Percentiles rank a stretch among this genome's conserved stretches.
Conservation (phyloP, 2,113 vertebrate genomes). For the Nyctibius bracteatus region DNA sequence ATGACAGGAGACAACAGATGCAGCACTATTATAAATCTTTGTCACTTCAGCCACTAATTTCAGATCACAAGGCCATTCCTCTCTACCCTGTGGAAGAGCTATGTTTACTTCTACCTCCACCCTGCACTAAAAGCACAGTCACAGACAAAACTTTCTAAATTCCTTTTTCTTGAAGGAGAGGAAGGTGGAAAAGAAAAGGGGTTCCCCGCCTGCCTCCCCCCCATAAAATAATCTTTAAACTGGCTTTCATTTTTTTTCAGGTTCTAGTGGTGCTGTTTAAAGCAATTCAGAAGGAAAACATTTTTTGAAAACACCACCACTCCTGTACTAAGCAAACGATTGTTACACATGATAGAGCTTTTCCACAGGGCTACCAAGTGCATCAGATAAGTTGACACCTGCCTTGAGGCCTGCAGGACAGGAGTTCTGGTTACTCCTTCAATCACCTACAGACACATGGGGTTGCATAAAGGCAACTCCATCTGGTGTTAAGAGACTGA, state of each 20-base stretch:
- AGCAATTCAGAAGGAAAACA: neutral
- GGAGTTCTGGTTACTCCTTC: neutral
- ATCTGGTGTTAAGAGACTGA: neutral
- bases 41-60: slow-evolving; percentile 2
- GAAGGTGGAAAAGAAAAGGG: neutral
- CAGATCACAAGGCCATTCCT: neutral
- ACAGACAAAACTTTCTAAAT: slow-evolving; percentile 1
- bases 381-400: neutral
- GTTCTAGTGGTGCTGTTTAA: neutral
- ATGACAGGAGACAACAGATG: neutral
- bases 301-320: neutral
- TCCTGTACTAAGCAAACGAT: neutral
- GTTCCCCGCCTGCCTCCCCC: too few relatives aligned
- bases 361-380: neutral
- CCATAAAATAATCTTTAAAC: neutral
- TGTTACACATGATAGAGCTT: neutral
- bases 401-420: neutral
- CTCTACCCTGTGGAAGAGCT: neutral
- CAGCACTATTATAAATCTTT: slow-evolving; percentile 16
- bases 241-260: neutral
- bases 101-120: neutral
- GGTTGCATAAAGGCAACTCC: neutral
- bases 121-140: neutral
- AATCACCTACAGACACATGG: neutral
- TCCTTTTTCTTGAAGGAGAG: neutral